Evolutionary conservation across 92 coral and sea anemone species (phyloP).

Genomic region (Micromussa lordhowensis): DNA sequence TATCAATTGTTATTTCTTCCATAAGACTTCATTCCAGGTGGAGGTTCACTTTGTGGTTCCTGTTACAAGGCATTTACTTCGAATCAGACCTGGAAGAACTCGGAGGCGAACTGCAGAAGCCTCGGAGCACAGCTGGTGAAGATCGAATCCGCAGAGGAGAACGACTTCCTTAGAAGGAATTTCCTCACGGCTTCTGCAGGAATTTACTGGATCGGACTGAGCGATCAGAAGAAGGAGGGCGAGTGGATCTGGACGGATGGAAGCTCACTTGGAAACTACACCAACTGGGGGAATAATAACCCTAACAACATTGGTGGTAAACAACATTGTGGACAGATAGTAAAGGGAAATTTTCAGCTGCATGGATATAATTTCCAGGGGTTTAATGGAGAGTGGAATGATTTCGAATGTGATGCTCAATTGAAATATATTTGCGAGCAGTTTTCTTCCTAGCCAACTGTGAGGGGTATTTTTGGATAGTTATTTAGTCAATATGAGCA

Average conservation of each 20-base stretch:
- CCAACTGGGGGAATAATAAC: neutral
- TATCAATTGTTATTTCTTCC: too few relatives aligned
- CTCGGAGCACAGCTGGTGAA: neutral
- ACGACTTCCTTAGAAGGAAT: neutral
- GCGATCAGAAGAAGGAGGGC: neutral
- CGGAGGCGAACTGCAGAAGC: neutral
- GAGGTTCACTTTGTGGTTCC: neutral
- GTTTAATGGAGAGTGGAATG: neutral
- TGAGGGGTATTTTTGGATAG: too few relatives aligned
- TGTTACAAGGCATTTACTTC: neutral
- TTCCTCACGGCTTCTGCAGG: neutral
- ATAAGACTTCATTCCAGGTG: too few relatives aligned
- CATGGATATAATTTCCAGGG: neutral
- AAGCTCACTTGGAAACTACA: neutral
- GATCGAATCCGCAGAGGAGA: neutral
- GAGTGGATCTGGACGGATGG: constrained; percentile 1
- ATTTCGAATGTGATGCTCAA: neutral
- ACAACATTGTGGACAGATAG: neutral
- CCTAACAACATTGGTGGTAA: neutral
- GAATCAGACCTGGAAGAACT: neutral
- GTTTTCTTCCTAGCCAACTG: too few relatives aligned
- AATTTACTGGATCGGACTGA: constrained; percentile 14
- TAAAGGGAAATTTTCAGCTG: neutral
- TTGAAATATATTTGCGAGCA: neutral
- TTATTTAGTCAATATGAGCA: too few relatives aligned